Evolutionary conservation across 2,113 vertebrate genomes (phyloP).

Genomic region (Hylia prasina): DNA sequence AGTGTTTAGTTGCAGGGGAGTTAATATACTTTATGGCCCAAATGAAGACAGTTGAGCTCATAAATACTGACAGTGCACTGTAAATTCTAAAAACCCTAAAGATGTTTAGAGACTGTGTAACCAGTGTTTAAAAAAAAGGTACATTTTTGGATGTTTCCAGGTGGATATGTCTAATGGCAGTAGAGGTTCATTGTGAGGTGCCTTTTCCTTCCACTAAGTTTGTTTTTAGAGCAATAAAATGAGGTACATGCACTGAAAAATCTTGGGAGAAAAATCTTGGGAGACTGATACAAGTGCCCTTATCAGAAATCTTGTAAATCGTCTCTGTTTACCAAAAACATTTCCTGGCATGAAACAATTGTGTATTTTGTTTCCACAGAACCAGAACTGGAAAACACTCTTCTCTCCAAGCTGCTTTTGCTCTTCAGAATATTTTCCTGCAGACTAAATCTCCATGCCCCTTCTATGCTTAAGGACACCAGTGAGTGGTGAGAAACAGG

Average conservation of each 20-base stretch:
- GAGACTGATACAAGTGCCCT: background rate
- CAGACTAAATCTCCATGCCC: background rate
- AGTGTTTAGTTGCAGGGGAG: background rate
- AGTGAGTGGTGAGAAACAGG: background rate
- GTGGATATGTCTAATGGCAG: background rate
- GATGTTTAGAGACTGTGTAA: background rate
- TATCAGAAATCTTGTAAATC: background rate
- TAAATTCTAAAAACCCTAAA: background rate
- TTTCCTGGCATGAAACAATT: background rate
- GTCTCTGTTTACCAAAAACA: background rate
- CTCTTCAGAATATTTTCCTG: background rate
- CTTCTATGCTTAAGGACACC: background rate
- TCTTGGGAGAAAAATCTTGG: background rate
- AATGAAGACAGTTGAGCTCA: background rate
- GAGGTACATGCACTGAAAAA: background rate
- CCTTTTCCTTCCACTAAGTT: background rate
- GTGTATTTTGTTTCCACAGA: background rate
- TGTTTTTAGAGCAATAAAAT: background rate
- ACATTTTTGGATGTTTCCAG: background rate
- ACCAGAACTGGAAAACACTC: background rate
- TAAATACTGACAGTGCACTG: background rate
- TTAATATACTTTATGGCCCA: background rate
- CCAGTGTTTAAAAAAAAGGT: background rate
- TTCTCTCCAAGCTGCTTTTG: background rate
- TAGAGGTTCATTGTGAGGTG: background rate